phyloP scores from a whole-genome alignment of 2,113 vertebrate genomes.

The Seriola rivoliana region DNA sequence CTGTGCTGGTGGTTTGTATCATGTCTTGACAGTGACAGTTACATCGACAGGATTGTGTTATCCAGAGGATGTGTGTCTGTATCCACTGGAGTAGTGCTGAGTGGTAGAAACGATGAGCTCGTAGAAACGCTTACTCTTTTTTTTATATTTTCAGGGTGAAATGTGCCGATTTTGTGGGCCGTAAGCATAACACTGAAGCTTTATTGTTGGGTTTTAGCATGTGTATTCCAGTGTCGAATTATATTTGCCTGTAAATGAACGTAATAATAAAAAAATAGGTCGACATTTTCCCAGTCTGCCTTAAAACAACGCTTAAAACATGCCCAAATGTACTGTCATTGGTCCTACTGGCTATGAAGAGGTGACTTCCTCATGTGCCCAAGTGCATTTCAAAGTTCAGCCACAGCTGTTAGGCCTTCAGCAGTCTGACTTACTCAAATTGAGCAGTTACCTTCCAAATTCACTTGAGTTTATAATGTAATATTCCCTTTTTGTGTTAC shows the following conservation, averaged over 20 bases:
- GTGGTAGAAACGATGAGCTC: slow-evolving; percentile 3
- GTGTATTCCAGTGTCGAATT: background rate
- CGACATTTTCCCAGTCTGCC: background rate
- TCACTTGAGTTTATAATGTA: no score
- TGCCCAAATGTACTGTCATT: no score
- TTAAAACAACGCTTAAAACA: no score
- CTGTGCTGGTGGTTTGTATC: slow-evolving; percentile 3
- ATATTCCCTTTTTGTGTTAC: no score
- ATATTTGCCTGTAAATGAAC: background rate
- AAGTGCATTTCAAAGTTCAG: no score
- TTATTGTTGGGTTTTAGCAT: background rate
- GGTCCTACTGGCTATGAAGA: no score
- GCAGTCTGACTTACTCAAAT: no score
- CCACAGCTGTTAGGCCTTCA: no score
- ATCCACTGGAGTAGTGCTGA: background rate
- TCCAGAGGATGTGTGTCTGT: background rate
- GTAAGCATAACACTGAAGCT: background rate
- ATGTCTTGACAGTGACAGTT: slow-evolving; percentile 18
- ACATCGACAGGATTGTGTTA: slow-evolving; percentile 2
- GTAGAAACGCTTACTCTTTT: background rate
- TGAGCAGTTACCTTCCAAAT: no score
- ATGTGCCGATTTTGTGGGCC: background rate
- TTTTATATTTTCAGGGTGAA: background rate
- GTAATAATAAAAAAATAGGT: background rate
- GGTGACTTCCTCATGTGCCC: no score